Conservation (phyloP, 2,888 invertebrate genomes). For the Phytoseiulus persimilis region DNA sequence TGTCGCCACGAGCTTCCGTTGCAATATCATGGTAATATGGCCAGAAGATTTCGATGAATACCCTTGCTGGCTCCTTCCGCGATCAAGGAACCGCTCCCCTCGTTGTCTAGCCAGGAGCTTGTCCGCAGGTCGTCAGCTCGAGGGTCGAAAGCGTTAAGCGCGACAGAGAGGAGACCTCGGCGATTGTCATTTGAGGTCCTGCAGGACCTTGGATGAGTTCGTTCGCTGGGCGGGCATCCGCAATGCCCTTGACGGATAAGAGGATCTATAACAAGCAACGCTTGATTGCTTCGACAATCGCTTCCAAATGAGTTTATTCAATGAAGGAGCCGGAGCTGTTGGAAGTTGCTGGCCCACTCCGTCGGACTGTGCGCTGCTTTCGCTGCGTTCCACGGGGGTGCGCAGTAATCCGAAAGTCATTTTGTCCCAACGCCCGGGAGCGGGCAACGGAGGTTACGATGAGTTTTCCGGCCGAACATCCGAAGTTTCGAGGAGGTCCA, state of each 20-base stretch:
- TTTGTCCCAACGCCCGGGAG: no score
- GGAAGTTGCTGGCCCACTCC: neutral
- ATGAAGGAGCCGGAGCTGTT: neutral
- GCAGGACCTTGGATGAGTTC: neutral
- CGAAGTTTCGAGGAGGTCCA: no score
- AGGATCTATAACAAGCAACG: neutral
- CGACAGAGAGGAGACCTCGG: no score
- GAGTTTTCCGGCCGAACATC: no score
- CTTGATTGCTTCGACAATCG: neutral
- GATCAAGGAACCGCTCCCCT: neutral
- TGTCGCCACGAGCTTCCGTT: neutral
- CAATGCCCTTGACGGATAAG: neutral
- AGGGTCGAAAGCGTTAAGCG: neutral
- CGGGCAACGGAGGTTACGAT: no score
- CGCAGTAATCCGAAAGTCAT: no score
- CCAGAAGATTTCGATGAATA: neutral
- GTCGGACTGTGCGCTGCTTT: neutral
- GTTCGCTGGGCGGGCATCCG: neutral
- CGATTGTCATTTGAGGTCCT: neutral
- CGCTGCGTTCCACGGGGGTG: no score
- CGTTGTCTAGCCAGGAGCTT: neutral
- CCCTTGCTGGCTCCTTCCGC: neutral
- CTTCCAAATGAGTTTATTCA: neutral
- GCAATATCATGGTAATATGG: neutral
- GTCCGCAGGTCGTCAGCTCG: neutral